These are phyloP conservation scores for Plebejus melissa DNA, from an alignment of 2,888 invertebrate genomes.

Conservation along the genomic window DNA sequence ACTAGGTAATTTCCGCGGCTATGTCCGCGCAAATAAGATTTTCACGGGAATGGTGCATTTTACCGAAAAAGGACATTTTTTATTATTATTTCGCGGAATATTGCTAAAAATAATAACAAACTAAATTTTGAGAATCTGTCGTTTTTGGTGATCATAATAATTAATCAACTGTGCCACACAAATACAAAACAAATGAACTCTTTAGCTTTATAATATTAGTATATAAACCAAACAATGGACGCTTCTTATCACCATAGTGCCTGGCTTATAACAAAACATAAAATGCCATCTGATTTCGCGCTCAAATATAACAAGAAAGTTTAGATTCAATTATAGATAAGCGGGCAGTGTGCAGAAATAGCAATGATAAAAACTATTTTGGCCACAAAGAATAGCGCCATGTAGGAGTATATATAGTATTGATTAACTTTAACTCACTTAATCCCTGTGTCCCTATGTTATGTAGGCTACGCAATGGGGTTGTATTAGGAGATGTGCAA, in stretches of 20 bases:
- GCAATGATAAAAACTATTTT: not conserved
- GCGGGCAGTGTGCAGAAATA: not conserved
- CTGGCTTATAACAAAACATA: not conserved
- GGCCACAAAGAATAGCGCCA: not conserved
- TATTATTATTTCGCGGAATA: too few relatives aligned
- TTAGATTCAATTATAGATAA: slow-evolving; percentile 20
- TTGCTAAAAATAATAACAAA: too few relatives aligned
- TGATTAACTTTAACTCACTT: not conserved
- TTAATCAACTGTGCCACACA: too few relatives aligned
- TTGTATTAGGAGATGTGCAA: too few relatives aligned
- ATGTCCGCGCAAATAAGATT: too few relatives aligned
- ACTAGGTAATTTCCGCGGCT: too few relatives aligned
- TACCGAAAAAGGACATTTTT: too few relatives aligned
- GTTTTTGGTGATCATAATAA: too few relatives aligned
- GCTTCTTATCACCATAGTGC: not conserved
- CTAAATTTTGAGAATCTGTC: too few relatives aligned
- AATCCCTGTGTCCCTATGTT: not conserved
- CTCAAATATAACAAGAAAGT: slow-evolving; percentile 10
- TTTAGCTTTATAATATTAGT: not conserved
- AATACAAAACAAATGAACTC: too few relatives aligned
- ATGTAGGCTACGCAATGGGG: not conserved
- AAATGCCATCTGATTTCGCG: not conserved
- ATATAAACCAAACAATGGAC: not conserved
- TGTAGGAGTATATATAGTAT: not conserved
- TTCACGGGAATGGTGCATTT: too few relatives aligned